Percentiles rank a stretch among this genome's conserved stretches.
These are phyloP conservation scores for Tragulus kanchil DNA, from an alignment of 2,113 vertebrate species.

Conservation along the genomic window DNA sequence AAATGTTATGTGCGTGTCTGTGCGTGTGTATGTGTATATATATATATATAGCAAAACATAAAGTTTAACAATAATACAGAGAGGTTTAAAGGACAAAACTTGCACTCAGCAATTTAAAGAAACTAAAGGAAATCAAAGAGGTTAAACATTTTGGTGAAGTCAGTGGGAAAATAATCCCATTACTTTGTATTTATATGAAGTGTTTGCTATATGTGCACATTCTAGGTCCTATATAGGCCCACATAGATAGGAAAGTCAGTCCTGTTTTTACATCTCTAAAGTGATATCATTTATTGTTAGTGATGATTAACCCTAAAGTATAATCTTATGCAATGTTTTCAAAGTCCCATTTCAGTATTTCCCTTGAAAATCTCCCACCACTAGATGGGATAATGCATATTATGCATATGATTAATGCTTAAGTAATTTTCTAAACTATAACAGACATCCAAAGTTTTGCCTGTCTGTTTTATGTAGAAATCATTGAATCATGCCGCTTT, in stretches of 20 bases:
- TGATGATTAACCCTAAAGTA: background rate
- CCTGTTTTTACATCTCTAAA: background rate
- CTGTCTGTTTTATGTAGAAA: background rate
- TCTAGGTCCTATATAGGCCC: background rate
- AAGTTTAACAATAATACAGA: background rate
- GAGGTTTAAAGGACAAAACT: background rate
- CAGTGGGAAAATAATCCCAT: background rate
- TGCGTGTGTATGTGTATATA: background rate
- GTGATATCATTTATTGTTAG: background rate
- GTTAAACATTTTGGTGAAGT: background rate
- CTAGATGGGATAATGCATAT: background rate
- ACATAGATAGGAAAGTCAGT: background rate
- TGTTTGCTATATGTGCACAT: background rate
- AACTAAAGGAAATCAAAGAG: slow-evolving; percentile 30
- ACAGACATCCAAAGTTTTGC: background rate
- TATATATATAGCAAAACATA: background rate
- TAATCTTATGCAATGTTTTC: background rate
- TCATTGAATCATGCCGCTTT: background rate
- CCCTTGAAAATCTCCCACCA: background rate
- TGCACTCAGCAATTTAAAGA: slow-evolving; percentile 8
- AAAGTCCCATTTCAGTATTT: background rate
- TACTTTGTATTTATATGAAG: background rate
- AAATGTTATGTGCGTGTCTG: too few species aligned
- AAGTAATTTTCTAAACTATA: background rate
- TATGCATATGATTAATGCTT: background rate